Conservation (phyloP, 1,140 invertebrate species). For the Zaprionus davidi region DNA sequence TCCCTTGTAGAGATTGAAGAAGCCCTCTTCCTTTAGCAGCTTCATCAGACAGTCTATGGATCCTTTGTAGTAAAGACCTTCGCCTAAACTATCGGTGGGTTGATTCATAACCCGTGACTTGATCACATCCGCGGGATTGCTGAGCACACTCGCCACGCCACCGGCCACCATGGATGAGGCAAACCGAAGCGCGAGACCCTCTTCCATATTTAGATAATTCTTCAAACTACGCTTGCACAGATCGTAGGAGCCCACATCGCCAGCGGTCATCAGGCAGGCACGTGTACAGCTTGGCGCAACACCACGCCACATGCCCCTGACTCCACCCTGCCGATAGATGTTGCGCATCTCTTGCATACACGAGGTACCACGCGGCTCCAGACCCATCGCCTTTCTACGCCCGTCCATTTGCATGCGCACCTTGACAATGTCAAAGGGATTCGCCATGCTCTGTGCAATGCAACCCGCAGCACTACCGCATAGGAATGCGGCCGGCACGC, state of each 20-base stretch:
- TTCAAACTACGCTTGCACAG: conserved; percentile 57
- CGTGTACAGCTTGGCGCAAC: conserved; percentile 50
- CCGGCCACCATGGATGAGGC: conserved; percentile 55
- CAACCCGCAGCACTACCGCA: conserved; percentile 48
- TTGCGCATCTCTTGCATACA: conserved; percentile 12
- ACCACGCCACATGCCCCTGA: conserved; percentile 43
- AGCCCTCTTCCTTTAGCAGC: conserved; percentile 49
- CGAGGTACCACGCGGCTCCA: conserved; percentile 21
- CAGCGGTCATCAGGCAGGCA: conserved; percentile 58
- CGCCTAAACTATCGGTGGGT: conserved; percentile 27
- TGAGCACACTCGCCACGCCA: conserved; percentile 48
- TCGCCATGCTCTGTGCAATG: conserved; percentile 51
- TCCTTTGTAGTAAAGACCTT: conserved; percentile 34
- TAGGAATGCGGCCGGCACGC: conserved; percentile 11
- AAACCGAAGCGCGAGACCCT: conserved; percentile 39
- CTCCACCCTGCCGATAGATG: conserved; percentile 37
- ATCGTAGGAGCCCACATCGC: conserved; percentile 65
- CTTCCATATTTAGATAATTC: conserved; percentile 25
- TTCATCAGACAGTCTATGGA: conserved; percentile 36
- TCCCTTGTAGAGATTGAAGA: conserved; percentile 49
- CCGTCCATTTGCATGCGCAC: conserved; percentile 61
- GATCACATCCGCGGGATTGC: conserved; percentile 60
- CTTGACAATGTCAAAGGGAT: conserved; percentile 64
- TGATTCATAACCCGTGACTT: conserved; percentile 65
- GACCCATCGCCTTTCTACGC: conserved; percentile 5